These are phyloP conservation scores for Chelonus formosanus DNA, from an alignment of 2,888 invertebrate genomes.

Conservation along the genomic window DNA sequence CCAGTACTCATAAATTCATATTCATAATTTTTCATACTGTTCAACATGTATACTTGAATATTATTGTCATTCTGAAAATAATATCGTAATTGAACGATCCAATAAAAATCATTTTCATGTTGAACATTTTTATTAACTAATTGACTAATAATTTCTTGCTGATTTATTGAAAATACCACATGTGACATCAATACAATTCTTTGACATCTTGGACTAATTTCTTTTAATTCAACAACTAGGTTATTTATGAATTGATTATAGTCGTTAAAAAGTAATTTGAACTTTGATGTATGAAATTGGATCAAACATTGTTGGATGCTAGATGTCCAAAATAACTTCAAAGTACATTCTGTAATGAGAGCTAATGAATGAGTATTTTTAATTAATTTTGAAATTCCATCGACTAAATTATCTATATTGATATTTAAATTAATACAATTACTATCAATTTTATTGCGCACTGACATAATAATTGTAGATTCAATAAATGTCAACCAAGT, in stretches of 20 bases:
- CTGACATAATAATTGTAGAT: conserved; percentile 66
- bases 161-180: conserved; percentile 69
- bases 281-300: conserved; percentile 52
- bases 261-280: conserved; percentile 65
- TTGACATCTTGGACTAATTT: conserved; percentile 68
- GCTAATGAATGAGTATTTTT: conserved; percentile 52
- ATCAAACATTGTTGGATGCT: conserved; percentile 69
- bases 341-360: conserved; percentile 71
- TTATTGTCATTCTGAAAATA: conserved; percentile 66
- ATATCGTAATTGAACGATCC: conserved; percentile 71
- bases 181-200: conserved; percentile 68
- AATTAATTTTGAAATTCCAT: too few species aligned
- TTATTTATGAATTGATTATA: conserved; percentile 28
- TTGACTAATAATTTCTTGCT: conserved; percentile 67
- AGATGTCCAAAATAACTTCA: conserved; percentile 75
- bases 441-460: conserved; percentile 58
- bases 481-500: conserved; percentile 56
- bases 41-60: conserved; percentile 66
- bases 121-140: conserved; percentile 60
- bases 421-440: not conserved
- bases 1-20: conserved; percentile 69
- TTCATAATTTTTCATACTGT: conserved; percentile 68
- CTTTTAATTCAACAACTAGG: conserved; percentile 69
- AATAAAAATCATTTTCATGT: conserved; percentile 68
- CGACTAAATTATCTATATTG: too few species aligned